Evolutionary conservation across 2,797 vertebrate species (phyloP).

Genomic region (Schizothorax lantsangensis): DNA sequence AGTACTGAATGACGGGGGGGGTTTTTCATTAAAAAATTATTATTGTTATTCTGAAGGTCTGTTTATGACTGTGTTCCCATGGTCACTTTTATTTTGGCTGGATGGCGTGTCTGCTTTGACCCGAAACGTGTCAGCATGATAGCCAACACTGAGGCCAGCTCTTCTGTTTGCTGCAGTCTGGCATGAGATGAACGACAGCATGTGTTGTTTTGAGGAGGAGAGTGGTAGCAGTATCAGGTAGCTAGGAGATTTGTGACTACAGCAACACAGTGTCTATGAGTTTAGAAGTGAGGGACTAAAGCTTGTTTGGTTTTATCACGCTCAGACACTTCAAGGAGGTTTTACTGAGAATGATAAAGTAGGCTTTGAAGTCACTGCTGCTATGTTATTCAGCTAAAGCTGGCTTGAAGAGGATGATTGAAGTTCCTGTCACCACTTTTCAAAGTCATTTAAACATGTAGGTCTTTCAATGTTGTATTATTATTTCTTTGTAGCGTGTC

Average conservation of each 20-base stretch:
- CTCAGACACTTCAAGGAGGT: constrained; percentile 18
- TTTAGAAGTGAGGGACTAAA: background rate
- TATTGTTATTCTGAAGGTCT: constrained; percentile 53
- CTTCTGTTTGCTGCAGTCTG: background rate
- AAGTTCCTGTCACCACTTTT: constrained; percentile 9
- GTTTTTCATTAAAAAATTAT: background rate
- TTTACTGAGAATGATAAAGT: background rate
- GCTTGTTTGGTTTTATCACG: constrained; percentile 19
- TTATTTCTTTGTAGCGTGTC: background rate
- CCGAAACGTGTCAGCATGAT: constrained; percentile 30
- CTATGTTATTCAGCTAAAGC: background rate
- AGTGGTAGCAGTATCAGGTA: constrained; percentile 12
- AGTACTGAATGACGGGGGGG: background rate
- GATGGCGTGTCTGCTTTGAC: constrained; percentile 13
- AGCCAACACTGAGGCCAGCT: constrained; percentile 10
- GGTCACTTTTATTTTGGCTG: constrained; percentile 55
- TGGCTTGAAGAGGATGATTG: constrained; percentile 6
- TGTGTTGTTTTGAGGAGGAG: constrained; percentile 28
- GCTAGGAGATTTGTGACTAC: constrained; percentile 23
- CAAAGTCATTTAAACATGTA: background rate
- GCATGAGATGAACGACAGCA: constrained; percentile 1
- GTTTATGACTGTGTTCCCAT: constrained; percentile 62
- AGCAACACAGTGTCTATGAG: constrained; percentile 7
- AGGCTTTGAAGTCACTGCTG: constrained; percentile 21
- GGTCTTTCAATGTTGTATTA: background rate